phyloP scores from a whole-genome alignment of 2,113 vertebrate genomes.

The Brachyhypopomus occidentalis region DNA sequence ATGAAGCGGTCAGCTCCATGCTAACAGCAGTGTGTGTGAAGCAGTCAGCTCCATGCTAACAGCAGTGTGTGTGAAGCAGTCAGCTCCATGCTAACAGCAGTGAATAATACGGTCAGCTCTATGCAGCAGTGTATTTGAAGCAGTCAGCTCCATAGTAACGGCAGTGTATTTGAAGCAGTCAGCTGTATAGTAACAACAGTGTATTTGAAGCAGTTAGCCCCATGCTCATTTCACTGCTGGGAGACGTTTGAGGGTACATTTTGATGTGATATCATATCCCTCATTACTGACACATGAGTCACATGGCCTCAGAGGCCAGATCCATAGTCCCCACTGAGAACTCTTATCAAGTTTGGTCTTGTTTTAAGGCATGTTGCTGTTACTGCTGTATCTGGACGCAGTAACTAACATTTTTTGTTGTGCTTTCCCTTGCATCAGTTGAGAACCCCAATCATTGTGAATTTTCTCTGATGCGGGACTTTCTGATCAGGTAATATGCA shows the following conservation, averaged over 20 bases:
- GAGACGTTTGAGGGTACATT: conserved; percentile 25
- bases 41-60: not conserved
- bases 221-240: conserved; percentile 4
- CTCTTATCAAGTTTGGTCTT: conserved; percentile 15
- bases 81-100: too few relatives aligned
- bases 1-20: not conserved
- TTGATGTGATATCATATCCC: conserved; percentile 10
- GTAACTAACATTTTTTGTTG: not conserved
- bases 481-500: conserved; percentile 89
- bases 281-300: not conserved
- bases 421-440: conserved; percentile 76
- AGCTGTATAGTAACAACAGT: not conserved
- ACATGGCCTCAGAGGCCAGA: not conserved
- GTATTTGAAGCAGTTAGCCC: not conserved
- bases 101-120: not conserved
- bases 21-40: not conserved
- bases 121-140: not conserved
- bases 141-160: too few relatives aligned
- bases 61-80: not conserved
- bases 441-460: conserved; percentile 97
- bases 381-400: not conserved
- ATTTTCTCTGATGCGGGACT: conserved; percentile 94
- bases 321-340: not conserved
- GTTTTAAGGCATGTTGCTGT: not conserved
- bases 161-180: conserved; percentile 1